These are phyloP conservation scores for Sebastes vulpes DNA, from an alignment of 2,797 vertebrate genomes.

Conservation along the genomic window DNA sequence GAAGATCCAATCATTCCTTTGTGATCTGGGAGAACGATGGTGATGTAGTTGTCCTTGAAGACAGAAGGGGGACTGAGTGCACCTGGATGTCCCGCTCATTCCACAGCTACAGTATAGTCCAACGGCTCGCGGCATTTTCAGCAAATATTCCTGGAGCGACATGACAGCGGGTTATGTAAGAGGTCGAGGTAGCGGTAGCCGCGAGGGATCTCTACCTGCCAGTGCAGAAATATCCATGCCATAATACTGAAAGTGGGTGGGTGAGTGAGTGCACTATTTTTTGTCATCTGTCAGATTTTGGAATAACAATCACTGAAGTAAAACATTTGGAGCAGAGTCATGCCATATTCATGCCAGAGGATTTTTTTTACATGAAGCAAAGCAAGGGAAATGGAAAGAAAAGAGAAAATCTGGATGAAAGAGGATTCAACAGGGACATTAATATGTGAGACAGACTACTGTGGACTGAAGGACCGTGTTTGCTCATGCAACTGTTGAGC, in stretches of 20 bases:
- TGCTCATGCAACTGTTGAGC: constrained; percentile 22
- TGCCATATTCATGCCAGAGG: constrained; percentile 34
- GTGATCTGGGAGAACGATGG: constrained; percentile 69
- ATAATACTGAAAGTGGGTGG: constrained; percentile 29
- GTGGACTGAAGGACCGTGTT: constrained; percentile 8
- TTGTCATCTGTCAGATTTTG: constrained; percentile 57
- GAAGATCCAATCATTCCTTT: constrained; percentile 77
- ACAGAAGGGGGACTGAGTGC: constrained; percentile 52
- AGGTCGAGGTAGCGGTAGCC: constrained; percentile 15
- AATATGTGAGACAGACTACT: constrained; percentile 9
- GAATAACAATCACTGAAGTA: constrained; percentile 39
- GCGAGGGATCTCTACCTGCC: constrained; percentile 50
- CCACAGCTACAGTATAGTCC: constrained; percentile 13
- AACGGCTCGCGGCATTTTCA: constrained; percentile 24
- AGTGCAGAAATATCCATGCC: constrained; percentile 49
- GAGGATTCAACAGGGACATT: constrained; percentile 16
- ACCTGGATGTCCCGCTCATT: constrained; percentile 65
- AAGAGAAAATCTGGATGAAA: constrained; percentile 14
- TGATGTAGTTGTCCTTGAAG: constrained; percentile 71
- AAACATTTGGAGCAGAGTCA: constrained; percentile 42
- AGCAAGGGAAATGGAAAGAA: constrained; percentile 37
- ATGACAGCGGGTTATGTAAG: constrained; percentile 43
- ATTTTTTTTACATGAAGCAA: constrained; percentile 27
- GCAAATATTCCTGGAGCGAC: constrained; percentile 44
- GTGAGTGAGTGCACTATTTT: constrained; percentile 39